phyloP scores from a whole-genome alignment of 2,888 invertebrate species.

The Sinelater perroti region DNA sequence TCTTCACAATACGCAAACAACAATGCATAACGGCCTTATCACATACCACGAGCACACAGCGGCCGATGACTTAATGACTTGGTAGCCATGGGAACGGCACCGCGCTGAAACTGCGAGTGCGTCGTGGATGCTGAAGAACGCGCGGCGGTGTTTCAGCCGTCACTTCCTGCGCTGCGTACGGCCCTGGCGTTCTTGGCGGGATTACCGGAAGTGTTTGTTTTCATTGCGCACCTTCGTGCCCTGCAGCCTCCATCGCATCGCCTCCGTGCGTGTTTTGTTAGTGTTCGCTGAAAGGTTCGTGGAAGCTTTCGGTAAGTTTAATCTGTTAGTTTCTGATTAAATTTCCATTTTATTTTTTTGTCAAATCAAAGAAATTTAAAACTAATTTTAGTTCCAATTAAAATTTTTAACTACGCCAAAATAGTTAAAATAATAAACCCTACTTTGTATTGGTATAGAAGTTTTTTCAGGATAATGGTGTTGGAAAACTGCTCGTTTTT shows the following conservation, averaged over 20 bases:
- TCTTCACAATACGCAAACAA: constrained; percentile 31
- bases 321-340: no score
- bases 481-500: no score
- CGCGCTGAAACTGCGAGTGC: constrained; percentile 45
- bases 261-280: constrained; percentile 15
- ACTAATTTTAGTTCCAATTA: no score
- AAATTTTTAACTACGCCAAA: no score
- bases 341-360: background rate
- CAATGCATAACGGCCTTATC: constrained; percentile 36
- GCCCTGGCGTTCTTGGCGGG: constrained; percentile 37
- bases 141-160: constrained; percentile 37
- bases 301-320: background rate
- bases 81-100: constrained; percentile 43
- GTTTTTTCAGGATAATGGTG: no score
- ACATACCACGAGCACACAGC: constrained; percentile 35
- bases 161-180: constrained; percentile 36
- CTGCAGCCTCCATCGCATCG: constrained; percentile 12
- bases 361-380: background rate
- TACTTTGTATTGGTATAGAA: no score
- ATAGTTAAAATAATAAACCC: no score
- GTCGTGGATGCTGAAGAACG: constrained; percentile 40
- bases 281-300: constrained; percentile 5
- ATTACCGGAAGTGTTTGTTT: constrained; percentile 40
- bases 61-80: constrained; percentile 44
- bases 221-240: constrained; percentile 29